These are phyloP conservation scores for Champsocephalus esox DNA, from an alignment of 2,797 vertebrate genomes.

Conservation along the genomic window DNA sequence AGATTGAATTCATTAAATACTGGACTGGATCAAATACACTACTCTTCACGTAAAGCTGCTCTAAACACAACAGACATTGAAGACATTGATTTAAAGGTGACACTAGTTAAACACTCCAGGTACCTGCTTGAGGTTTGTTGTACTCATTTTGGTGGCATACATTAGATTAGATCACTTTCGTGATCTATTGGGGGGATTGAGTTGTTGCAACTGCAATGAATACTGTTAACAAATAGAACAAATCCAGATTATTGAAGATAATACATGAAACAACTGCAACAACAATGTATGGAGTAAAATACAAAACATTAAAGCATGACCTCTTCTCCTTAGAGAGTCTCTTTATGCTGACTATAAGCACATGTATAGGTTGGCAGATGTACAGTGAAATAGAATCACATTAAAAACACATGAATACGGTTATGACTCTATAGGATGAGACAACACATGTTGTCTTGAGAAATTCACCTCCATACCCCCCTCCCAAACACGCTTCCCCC, in stretches of 20 bases:
- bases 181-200: not conserved
- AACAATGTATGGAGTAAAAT: slow-evolving; percentile 1
- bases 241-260: slow-evolving; percentile 20
- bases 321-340: not conserved
- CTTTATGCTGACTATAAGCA: slow-evolving; percentile 22
- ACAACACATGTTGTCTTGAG: slow-evolving; percentile 44
- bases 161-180: slow-evolving; percentile 20
- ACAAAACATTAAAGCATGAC: slow-evolving; percentile 20
- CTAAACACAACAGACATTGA: not conserved
- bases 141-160: slow-evolving; percentile 1
- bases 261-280: slow-evolving; percentile 9
- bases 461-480: slow-evolving; percentile 40
- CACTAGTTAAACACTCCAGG: not conserved
- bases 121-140: not conserved
- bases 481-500: not conserved
- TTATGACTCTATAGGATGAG: slow-evolving; percentile 15
- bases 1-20: not conserved
- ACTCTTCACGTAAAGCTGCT: not conserved
- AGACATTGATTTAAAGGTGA: not conserved
- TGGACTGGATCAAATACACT: not conserved
- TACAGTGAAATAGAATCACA: slow-evolving; percentile 23
- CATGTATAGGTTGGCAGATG: slow-evolving; percentile 24
- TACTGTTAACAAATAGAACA: slow-evolving; percentile 28
- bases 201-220: slow-evolving; percentile 8
- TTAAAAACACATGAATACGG: slow-evolving; percentile 1